Base-by-base conservation (phyloP, 2,888 invertebrate species). In the Campopleginae sp. region DNA sequence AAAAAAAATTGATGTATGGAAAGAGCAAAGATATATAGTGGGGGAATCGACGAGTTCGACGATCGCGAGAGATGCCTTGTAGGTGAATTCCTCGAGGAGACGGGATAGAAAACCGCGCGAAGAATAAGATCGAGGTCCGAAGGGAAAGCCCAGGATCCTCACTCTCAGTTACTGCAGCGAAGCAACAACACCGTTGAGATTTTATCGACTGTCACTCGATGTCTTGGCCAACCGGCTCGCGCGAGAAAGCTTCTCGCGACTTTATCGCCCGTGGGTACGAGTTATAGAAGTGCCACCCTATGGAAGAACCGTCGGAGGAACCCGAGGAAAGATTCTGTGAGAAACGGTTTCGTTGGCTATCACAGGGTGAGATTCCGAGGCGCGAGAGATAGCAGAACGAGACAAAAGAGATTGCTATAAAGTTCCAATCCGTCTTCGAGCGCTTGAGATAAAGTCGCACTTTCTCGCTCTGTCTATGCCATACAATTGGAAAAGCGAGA, bases 181-280 rank as follows among this genome's bases (percentile, higher is more conserved):
- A 61, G 78, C 77, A 63, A 54, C 81, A 74, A 70, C 63, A 38
- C 79, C 70, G 85, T 79, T 54, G 82, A 80, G 82, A 82, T 85
- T 85, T 85, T 82, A 85, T 82, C 82, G 85, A 82, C 85, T 82
- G 82, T 85, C 82, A 79, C 82, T 70, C 82, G 85, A 85, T 82
- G 82, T 82, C 72, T 66, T 66, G 68, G 31, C 68, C 78, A 42
- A 17, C 33, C 33, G 14, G 54, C 63, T 72, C 70, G 74, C 33
- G 78, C 58, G 79, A 79, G 82, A 85, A 82, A 85, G 70, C 71
- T 71, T 82, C 79, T 76, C 82, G 85, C 85, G 85, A 82, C 85
- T 85, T 92, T 92, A 92, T 90, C 91, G 87, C 88, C 86, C 87
- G 88, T 86, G 85, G 86, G 80, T 74, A 79, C 83, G 78, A 51